These are phyloP conservation scores for Pontoporia blainvillei DNA, from an alignment of 2,113 vertebrate species.

Conservation along the genomic window DNA sequence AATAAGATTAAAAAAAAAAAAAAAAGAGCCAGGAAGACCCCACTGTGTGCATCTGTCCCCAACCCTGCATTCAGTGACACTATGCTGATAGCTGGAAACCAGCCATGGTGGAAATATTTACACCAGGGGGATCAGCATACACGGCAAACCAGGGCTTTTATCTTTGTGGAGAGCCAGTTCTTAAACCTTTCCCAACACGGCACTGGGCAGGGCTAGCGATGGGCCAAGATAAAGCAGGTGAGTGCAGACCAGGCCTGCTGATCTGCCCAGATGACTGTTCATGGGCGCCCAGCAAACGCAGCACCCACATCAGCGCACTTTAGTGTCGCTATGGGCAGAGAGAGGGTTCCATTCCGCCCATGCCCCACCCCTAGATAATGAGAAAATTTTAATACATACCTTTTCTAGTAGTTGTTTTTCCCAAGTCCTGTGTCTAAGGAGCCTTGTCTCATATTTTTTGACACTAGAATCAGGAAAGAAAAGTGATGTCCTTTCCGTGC, in stretches of 20 bases:
- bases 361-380: background rate
- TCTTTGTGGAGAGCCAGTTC: background rate
- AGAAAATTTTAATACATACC: background rate
- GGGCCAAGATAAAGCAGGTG: too few species aligned
- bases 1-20: too few species aligned
- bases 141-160: background rate
- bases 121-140: background rate
- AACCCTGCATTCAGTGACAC: background rate
- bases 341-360: background rate
- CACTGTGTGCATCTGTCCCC: fast-evolving
- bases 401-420: background rate
- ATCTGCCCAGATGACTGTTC: background rate
- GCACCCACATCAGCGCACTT: background rate
- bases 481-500: background rate
- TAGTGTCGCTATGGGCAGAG: background rate
- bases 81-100: background rate
- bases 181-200: background rate
- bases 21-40: background rate
- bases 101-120: background rate
- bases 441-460: background rate
- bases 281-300: background rate
- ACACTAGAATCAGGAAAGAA: background rate
- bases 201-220: background rate
- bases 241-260: background rate
- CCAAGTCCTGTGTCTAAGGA: background rate